phyloP scores from a whole-genome alignment of 2,888 invertebrate species.

The Stenoptilia bipunctidactyla region DNA sequence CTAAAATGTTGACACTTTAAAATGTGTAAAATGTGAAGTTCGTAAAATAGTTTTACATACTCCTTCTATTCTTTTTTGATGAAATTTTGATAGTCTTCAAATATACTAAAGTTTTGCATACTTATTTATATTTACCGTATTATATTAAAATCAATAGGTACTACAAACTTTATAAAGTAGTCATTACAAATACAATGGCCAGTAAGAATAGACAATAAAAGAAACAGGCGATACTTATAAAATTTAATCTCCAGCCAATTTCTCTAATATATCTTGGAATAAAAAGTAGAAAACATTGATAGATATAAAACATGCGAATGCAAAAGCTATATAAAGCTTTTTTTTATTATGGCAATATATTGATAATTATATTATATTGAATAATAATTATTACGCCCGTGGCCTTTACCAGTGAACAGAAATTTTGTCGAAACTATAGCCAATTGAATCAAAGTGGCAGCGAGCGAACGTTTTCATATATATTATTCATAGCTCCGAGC shows the following conservation, averaged over 20 bases:
- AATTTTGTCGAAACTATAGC: constrained; percentile 33
- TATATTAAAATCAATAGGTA: too few species aligned
- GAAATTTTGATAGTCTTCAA: too few species aligned
- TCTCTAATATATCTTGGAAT: constrained; percentile 1
- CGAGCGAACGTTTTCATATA: constrained; percentile 18
- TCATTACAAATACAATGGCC: too few species aligned
- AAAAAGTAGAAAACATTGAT: constrained; percentile 23
- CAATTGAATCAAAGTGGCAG: constrained; percentile 13
- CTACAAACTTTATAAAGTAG: too few species aligned
- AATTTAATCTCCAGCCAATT: constrained; percentile 7
- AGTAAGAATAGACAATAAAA: not conserved
- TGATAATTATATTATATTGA: too few species aligned
- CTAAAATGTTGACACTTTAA: too few species aligned
- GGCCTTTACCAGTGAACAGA: not conserved
- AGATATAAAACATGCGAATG: constrained; percentile 49
- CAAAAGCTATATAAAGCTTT: constrained; percentile 11
- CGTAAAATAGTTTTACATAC: too few species aligned
- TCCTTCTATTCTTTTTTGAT: too few species aligned
- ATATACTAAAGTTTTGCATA: too few species aligned
- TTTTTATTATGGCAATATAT: not conserved
- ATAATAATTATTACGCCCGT: constrained; percentile 8
- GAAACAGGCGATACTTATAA: not conserved
- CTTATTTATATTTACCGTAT: too few species aligned
- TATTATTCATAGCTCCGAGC: constrained; percentile 14
- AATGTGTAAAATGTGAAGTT: too few species aligned